phyloP scores from a whole-genome alignment of 2,113 vertebrate species.

The Psittacula cyanocephala region DNA sequence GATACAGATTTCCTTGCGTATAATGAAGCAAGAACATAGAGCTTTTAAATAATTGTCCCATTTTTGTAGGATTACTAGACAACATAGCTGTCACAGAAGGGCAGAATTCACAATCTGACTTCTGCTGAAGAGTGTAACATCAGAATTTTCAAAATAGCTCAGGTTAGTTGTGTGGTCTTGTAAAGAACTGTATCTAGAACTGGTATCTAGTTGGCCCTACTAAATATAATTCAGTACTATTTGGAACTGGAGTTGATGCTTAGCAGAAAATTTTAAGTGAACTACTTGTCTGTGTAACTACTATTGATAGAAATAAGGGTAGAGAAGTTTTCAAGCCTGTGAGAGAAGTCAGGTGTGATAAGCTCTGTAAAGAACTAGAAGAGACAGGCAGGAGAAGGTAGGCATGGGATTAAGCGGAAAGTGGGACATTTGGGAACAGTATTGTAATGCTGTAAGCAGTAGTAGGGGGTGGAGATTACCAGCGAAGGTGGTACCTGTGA shows the following conservation, averaged over 20 bases:
- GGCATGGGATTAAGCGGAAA: background rate
- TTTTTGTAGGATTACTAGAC: background rate
- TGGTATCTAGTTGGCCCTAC: background rate
- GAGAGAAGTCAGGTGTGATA: background rate
- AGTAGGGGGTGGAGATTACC: no score
- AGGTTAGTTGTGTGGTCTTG: background rate
- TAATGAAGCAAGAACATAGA: background rate
- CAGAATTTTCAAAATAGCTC: background rate
- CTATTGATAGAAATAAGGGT: background rate
- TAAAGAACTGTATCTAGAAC: background rate
- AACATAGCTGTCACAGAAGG: background rate
- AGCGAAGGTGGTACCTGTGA: background rate
- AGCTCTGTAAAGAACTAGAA: background rate
- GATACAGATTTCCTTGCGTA: background rate
- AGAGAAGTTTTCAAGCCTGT: background rate
- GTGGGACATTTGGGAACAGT: background rate
- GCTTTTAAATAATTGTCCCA: background rate
- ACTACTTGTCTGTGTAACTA: background rate
- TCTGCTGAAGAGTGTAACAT: background rate
- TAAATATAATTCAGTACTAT: background rate
- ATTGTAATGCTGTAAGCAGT: background rate
- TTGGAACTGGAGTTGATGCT: background rate
- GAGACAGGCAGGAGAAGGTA: background rate
- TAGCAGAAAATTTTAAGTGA: background rate
- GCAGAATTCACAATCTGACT: background rate